These are phyloP conservation scores for Hypomesus transpacificus DNA, from an alignment of 2,113 vertebrate genomes.

Conservation along the genomic window DNA sequence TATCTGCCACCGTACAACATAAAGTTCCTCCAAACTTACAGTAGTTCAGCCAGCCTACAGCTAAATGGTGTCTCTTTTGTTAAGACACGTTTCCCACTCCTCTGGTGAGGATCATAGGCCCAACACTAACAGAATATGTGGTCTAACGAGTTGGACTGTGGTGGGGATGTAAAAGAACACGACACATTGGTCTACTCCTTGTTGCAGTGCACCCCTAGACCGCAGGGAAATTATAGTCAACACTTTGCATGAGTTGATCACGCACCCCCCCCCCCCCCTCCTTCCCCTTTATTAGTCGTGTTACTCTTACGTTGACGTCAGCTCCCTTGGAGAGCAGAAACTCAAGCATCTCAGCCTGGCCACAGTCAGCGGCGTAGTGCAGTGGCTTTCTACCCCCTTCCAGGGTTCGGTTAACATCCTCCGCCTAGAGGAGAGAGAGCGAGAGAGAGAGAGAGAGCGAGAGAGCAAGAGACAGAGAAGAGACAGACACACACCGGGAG, in stretches of 20 bases:
- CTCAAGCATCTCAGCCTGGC: slow-evolving; percentile 84
- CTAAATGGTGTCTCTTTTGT: no score
- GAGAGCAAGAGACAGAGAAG: no score
- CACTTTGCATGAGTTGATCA: background rate
- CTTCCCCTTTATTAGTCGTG: background rate
- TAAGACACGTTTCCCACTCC: no score
- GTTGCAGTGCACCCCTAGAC: slow-evolving; percentile 24
- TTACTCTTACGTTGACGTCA: slow-evolving; percentile 86
- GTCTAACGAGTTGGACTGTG: slow-evolving; percentile 17
- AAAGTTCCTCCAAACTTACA: no score
- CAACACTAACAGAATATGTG: slow-evolving; percentile 12
- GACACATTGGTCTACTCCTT: slow-evolving; percentile 6
- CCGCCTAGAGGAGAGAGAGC: slow-evolving; percentile 64
- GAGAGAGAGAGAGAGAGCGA: no score
- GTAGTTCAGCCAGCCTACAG: no score
- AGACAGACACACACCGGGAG: no score
- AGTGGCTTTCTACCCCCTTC: slow-evolving; percentile 89
- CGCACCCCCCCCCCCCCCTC: background rate
- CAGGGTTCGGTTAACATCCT: slow-evolving; percentile 88
- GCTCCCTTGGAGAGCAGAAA: slow-evolving; percentile 92
- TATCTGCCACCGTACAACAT: no score
- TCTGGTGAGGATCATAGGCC: no score
- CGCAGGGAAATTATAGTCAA: background rate
- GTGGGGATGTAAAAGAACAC: slow-evolving; percentile 12
- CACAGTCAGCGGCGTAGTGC: slow-evolving; percentile 91